Conservation (phyloP, 2,113 vertebrate species). For the Scortum barcoo region DNA sequence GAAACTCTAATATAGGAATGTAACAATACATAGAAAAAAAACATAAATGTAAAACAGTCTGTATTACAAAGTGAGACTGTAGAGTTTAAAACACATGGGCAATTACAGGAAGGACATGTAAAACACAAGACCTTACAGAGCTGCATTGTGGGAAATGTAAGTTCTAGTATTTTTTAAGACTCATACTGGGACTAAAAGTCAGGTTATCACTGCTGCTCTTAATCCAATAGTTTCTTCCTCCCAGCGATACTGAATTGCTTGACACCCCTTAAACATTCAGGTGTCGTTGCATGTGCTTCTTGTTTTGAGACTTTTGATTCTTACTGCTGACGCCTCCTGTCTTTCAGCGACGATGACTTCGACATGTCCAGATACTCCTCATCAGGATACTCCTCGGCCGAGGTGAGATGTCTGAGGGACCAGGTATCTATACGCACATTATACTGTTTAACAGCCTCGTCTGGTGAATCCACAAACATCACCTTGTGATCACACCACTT, state of each 20-base stretch:
- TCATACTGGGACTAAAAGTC: background rate
- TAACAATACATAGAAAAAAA: too few relatives aligned
- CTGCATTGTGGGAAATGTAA: conserved; percentile 12
- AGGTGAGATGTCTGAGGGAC: conserved; percentile 94
- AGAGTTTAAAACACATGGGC: background rate
- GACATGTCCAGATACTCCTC: conserved; percentile 99
- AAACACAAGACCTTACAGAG: background rate
- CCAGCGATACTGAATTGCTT: background rate
- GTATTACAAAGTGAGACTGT: background rate
- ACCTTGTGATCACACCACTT: conserved; percentile 62
- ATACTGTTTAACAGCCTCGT: conserved; percentile 69
- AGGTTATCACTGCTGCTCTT: background rate
- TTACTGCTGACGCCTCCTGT: conserved; percentile 42
- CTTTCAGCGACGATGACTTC: conserved; percentile 96
- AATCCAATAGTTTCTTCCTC: background rate
- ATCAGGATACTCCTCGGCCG: conserved; percentile 98
- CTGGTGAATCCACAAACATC: conserved; percentile 63
- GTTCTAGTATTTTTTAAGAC: background rate
- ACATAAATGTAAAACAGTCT: background rate
- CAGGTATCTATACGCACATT: conserved; percentile 83
- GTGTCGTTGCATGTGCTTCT: too few relatives aligned
- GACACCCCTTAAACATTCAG: background rate
- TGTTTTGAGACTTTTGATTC: background rate
- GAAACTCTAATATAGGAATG: too few relatives aligned
- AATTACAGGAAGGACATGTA: background rate